phyloP scores from a whole-genome alignment of 2,888 invertebrate species.

The Andricus quercusramuli region DNA sequence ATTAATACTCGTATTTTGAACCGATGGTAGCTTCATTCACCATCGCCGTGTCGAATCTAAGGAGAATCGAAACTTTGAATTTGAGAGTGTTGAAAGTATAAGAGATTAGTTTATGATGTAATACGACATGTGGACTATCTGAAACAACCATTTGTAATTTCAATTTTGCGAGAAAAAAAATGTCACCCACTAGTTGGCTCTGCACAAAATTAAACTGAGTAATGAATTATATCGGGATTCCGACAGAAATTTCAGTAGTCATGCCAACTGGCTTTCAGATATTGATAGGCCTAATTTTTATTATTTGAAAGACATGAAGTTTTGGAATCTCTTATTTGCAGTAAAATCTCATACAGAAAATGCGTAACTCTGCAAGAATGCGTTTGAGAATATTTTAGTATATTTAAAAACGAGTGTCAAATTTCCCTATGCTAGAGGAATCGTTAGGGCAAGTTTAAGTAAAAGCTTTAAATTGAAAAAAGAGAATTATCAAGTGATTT shows the following conservation, averaged over 20 bases:
- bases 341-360: background rate
- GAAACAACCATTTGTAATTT: background rate
- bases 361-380: slow-evolving; percentile 3
- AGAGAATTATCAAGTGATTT: background rate
- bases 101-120: background rate
- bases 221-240: background rate
- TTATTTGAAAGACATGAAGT: background rate
- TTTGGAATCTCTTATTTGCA: slow-evolving; percentile 9
- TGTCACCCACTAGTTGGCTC: background rate
- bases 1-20: slow-evolving; percentile 74
- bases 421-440: background rate
- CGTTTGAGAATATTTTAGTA: slow-evolving; percentile 5
- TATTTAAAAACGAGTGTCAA: background rate
- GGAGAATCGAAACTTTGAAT: slow-evolving; percentile 29
- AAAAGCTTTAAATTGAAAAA: background rate
- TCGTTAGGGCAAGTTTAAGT: background rate
- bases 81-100: slow-evolving; percentile 12
- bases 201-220: background rate
- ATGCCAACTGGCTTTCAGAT: background rate
- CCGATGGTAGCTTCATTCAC: slow-evolving; percentile 70
- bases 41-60: slow-evolving; percentile 58
- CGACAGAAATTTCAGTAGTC: background rate
- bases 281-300: background rate
- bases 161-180: background rate
- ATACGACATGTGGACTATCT: background rate